These are phyloP conservation scores for Anoplolepis gracilipes DNA, from an alignment of 1,140 invertebrate genomes.

Conservation along the genomic window DNA sequence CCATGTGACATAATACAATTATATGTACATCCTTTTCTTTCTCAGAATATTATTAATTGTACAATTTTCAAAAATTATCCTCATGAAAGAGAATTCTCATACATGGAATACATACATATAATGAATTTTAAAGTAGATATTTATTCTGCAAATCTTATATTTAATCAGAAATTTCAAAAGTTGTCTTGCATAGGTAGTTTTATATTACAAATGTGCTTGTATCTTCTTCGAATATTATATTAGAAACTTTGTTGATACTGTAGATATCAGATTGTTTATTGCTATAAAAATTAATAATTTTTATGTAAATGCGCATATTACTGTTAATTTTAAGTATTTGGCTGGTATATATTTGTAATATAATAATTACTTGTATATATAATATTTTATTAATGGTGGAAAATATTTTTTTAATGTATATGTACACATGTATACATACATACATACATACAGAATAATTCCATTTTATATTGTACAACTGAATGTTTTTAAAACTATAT, in stretches of 20 bases:
- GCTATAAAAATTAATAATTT: constrained; percentile 74
- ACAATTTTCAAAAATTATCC: not conserved
- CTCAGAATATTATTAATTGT: not conserved
- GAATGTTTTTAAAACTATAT: too few relatives aligned
- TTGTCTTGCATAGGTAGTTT: constrained; percentile 6
- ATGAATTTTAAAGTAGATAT: constrained; percentile 9
- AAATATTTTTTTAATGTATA: constrained; percentile 58
- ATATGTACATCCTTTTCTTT: not conserved
- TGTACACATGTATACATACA: not conserved
- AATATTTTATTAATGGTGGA: constrained; percentile 59
- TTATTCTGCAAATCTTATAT: not conserved
- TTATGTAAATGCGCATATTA: constrained; percentile 60
- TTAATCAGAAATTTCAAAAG: constrained; percentile 23
- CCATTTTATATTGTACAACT: too few relatives aligned
- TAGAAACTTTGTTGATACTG: constrained; percentile 62
- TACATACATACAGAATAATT: too few relatives aligned
- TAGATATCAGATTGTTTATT: constrained; percentile 78
- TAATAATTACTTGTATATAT: constrained; percentile 60
- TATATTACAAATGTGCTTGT: not conserved
- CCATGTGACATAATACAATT: too few relatives aligned
- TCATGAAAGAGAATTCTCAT: not conserved
- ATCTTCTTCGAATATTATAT: constrained; percentile 32
- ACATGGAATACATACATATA: not conserved
- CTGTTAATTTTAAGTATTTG: constrained; percentile 75
- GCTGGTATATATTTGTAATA: constrained; percentile 67